Conservation (phyloP, 2,888 invertebrate species). For the Apodemia duryi region DNA sequence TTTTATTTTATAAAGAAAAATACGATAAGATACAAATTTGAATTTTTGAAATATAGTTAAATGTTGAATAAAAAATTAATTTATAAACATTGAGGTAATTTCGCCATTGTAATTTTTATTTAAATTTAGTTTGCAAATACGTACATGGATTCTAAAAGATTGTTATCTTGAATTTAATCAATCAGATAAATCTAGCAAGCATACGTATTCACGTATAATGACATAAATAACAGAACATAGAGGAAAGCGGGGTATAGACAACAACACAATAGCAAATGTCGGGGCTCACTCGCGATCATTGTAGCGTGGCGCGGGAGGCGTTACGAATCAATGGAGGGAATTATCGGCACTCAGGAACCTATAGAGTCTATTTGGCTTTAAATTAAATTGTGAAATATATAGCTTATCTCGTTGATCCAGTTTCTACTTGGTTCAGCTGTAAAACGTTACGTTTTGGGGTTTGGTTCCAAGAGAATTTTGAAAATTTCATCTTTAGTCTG, state of each 20-base stretch:
- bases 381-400: conserved; percentile 14
- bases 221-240: conserved; percentile 67
- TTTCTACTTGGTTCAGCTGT: neutral
- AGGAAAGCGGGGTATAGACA: conserved; percentile 64
- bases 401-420: neutral
- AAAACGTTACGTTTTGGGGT: too few species aligned
- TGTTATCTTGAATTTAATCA: conserved; percentile 2
- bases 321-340: conserved; percentile 80
- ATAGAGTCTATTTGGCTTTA: conserved; percentile 40
- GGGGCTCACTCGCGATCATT: conserved; percentile 74
- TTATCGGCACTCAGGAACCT: conserved; percentile 60
- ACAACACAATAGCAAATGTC: conserved; percentile 74
- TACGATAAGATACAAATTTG: too few species aligned
- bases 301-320: conserved; percentile 78
- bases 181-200: conserved; percentile 17
- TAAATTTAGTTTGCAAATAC: neutral
- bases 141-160: neutral
- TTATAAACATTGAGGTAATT: neutral
- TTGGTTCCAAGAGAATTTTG: too few species aligned
- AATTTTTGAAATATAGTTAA: too few species aligned
- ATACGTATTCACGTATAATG: conserved; percentile 17
- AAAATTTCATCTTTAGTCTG: too few species aligned
- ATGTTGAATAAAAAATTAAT: too few species aligned
- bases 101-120: neutral
- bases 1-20: too few species aligned